Evolutionary conservation across 2,797 vertebrate species (phyloP), one percentile per base, ranked within the genome.

Genomic region (Enteromius fasciolatus): DNA sequence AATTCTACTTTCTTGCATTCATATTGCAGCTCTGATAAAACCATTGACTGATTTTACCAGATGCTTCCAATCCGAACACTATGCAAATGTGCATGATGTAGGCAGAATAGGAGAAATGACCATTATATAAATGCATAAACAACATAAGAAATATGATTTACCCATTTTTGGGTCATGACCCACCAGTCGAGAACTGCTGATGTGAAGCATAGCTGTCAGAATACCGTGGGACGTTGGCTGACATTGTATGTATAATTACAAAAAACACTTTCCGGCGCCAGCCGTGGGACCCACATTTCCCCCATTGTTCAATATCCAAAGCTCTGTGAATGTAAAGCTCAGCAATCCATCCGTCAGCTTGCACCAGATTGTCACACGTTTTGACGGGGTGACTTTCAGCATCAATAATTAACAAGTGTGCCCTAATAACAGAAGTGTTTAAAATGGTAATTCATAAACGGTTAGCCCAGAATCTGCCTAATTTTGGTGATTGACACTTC

Each of bases 201-300:
- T 41, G 77, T 88, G 31, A 87, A 89, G 54, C 86, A 77, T 86
- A 61, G 23, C 63, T 84, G 88, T 94, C 91, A 92, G 91, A 91
- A 91, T 39, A 88, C 91, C 89, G 81, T 83, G 70, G 87, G 67
- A 90, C 88, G 84, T 90, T 89, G 78, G 89, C 73, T 82, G 80
- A 89, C 90, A 87, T 92, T 41, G 93, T 92, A 92, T 90, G 89
- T 93, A 90, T 93, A 94, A 95, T 95, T 95, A 94, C 91, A 91
- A 92, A 94, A 93, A 93, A 90, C 78, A 78, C 84, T 90, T 86
- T 93, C 90, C 88, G 89, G 89, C 85, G 81, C 83, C 67, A 90
- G 90, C 90, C 85, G 73, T 83, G 88, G 89, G 93, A 83, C 84
- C 66, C 50, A 87, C 86, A 93, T 94, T 93, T 93, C 92, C 92